Conservation (phyloP, 2,113 vertebrate species). For the Telmatochromis sp. region DNA sequence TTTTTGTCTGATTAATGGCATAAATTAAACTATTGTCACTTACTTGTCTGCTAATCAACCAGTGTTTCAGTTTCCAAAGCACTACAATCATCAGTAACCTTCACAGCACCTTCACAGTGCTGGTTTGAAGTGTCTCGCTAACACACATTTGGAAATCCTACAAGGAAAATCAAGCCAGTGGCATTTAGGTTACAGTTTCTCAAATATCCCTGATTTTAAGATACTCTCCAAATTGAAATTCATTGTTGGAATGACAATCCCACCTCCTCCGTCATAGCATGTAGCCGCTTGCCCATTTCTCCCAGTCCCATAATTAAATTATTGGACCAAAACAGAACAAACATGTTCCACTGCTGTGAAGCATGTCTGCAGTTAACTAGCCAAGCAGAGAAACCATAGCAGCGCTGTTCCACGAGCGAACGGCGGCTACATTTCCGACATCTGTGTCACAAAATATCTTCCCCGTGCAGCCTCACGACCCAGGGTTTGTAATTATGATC, state of each 20-base stretch:
- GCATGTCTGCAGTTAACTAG: conserved; percentile 10
- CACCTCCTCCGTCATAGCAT: neutral
- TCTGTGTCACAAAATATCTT: neutral
- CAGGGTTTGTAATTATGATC: conserved; percentile 16
- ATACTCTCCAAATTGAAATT: neutral
- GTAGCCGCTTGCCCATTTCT: conserved; percentile 7
- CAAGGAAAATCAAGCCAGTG: neutral
- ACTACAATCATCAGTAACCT: neutral
- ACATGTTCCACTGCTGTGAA: conserved; percentile 19
- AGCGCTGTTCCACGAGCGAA: neutral
- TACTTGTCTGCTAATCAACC: neutral
- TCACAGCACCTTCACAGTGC: neutral
- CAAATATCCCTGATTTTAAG: neutral
- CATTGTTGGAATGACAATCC: neutral
- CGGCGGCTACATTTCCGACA: neutral
- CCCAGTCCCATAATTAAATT: conserved; percentile 39
- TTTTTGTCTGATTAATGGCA: neutral
- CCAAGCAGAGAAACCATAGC: conserved; percentile 12
- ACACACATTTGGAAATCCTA: neutral
- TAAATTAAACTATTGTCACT: neutral
- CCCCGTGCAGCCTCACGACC: neutral
- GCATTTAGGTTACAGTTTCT: neutral
- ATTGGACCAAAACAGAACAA: conserved; percentile 36
- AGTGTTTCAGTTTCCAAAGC: neutral
- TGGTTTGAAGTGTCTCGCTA: neutral